Evolutionary conservation across 2,888 invertebrate genomes (phyloP).

Genomic region (Drosophila neonasuta): DNA sequence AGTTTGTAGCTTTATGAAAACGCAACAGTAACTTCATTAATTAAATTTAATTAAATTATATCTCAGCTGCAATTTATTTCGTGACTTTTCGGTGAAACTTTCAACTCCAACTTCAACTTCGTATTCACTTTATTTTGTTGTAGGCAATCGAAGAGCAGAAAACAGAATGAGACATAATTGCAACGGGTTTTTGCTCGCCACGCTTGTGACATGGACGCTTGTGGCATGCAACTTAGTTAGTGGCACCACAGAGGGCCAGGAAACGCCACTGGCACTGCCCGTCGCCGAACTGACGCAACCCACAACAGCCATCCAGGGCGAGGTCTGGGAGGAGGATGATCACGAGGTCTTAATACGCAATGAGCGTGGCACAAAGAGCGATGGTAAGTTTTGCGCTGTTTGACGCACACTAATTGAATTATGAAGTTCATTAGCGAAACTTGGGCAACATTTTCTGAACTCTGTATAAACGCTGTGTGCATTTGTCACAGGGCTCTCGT

Average conservation of each 20-base stretch:
- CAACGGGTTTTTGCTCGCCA: constrained; percentile 59
- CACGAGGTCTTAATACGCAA: constrained; percentile 91
- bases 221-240: constrained; percentile 75
- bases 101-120: constrained; percentile 1
- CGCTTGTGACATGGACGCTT: constrained; percentile 69
- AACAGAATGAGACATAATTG: constrained; percentile 68
- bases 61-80: constrained; percentile 1
- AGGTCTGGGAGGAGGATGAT: constrained; percentile 91
- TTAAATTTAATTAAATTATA: constrained; percentile 20
- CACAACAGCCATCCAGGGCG: constrained; percentile 83
- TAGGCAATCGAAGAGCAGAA: constrained; percentile 24
- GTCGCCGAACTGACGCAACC: constrained; percentile 81
- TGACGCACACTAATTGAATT: constrained; percentile 17
- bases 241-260: constrained; percentile 82
- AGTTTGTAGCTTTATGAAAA: constrained; percentile 8
- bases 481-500: constrained; percentile 83
- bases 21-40: constrained; percentile 9
- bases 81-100: not conserved
- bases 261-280: constrained; percentile 82
- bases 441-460: not conserved
- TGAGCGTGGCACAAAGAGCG: constrained; percentile 88
- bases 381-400: constrained; percentile 65
- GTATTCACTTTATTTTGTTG: constrained; percentile 7
- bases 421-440: not conserved
- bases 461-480: not conserved